phyloP scores from a whole-genome alignment of 1,140 invertebrate genomes.

The Drosophila santomea region DNA sequence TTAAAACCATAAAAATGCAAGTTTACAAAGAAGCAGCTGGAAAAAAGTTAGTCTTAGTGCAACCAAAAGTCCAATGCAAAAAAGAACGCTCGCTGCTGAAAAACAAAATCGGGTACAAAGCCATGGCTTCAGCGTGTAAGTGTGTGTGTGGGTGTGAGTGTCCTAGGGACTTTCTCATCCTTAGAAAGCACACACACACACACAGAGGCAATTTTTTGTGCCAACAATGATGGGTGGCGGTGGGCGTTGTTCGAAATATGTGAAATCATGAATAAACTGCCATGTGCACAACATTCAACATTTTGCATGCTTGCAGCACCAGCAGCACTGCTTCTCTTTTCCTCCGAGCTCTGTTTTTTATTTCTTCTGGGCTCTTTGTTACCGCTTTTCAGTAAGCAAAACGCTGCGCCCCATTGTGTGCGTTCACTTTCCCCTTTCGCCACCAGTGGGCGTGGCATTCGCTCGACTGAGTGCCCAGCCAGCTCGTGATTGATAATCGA shows the following conservation, averaged over 20 bases:
- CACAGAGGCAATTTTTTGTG: slow-evolving; percentile 68
- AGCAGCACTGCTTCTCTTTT: slow-evolving; percentile 25
- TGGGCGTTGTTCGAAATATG: slow-evolving; percentile 57
- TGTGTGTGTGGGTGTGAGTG: slow-evolving; percentile 21
- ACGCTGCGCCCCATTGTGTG: slow-evolving; percentile 40
- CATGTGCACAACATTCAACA: slow-evolving; percentile 79
- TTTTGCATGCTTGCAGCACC: slow-evolving; percentile 38
- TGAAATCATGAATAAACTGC: slow-evolving; percentile 84
- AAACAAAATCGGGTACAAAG: slow-evolving; percentile 66
- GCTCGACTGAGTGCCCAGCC: slow-evolving; percentile 38
- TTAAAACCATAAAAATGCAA: slow-evolving; percentile 79
- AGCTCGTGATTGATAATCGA: slow-evolving; percentile 38
- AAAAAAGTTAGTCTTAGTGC: slow-evolving; percentile 45
- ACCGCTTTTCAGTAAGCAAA: slow-evolving; percentile 26
- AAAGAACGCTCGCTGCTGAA: slow-evolving; percentile 49
- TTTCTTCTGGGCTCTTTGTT: slow-evolving; percentile 14
- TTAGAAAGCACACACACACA: slow-evolving; percentile 3
- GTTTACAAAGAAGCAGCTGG: slow-evolving; percentile 51
- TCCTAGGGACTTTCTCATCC: slow-evolving; percentile 24
- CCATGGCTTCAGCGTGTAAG: slow-evolving; percentile 41
- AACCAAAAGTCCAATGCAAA: slow-evolving; percentile 25
- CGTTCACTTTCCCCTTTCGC: slow-evolving; percentile 7
- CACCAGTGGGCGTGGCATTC: background rate
- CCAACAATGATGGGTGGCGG: slow-evolving; percentile 20
- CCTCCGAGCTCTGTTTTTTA: slow-evolving; percentile 7